These are phyloP conservation scores for Tangara arthus DNA, from an alignment of 2,797 vertebrate genomes.

Conservation along the genomic window DNA sequence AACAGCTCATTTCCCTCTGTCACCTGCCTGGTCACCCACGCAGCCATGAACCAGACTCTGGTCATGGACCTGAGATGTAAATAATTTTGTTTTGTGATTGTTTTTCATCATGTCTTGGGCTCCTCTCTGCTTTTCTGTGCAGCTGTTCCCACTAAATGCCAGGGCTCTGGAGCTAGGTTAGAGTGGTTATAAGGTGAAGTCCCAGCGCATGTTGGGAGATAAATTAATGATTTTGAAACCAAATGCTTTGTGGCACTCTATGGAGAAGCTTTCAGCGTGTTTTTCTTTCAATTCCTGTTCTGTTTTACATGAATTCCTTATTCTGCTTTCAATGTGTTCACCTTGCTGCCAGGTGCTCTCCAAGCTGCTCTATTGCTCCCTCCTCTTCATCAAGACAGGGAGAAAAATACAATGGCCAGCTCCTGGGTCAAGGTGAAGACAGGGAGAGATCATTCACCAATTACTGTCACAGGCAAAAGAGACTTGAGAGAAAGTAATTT, in stretches of 20 bases:
- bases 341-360: background rate
- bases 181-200: background rate
- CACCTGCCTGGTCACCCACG: conserved; percentile 57
- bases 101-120: background rate
- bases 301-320: background rate
- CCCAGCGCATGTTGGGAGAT: background rate
- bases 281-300: background rate
- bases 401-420: background rate
- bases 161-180: background rate
- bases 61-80: background rate
- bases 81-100: background rate
- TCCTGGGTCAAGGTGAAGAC: rapidly evolving
- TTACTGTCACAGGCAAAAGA: background rate
- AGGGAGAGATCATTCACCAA: background rate
- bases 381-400: background rate
- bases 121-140: background rate
- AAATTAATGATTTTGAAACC: background rate
- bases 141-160: background rate
- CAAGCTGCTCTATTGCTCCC: background rate
- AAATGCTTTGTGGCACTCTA: background rate
- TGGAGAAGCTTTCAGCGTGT: background rate
- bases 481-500: background rate
- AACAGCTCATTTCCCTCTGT: background rate
- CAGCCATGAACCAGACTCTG: conserved; percentile 12
- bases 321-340: background rate